Evolutionary conservation across 2,888 invertebrate species (phyloP).

Genomic region (Rhamnusium bicolor): DNA sequence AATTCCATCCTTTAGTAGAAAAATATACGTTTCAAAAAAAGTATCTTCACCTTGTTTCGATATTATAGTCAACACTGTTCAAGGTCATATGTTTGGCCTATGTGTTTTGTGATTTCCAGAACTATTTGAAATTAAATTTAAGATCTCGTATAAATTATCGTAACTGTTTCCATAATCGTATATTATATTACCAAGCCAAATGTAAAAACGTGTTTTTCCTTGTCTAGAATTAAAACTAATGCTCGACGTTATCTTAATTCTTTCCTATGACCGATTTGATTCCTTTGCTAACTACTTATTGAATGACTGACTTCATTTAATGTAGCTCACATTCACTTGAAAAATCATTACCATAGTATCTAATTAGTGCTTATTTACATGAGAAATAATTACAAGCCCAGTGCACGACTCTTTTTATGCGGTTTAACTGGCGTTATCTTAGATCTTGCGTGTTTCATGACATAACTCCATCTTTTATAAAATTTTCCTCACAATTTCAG

Average conservation of each 20-base stretch:
- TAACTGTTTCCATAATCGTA: not conserved
- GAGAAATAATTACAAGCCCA: constrained; percentile 55
- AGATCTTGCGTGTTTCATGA: constrained; percentile 48
- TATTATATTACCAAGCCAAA: not conserved
- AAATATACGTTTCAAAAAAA: too few species aligned
- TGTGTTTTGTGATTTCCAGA: too few species aligned
- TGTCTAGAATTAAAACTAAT: not conserved
- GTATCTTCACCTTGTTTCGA: too few species aligned
- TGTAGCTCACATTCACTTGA: constrained; percentile 39
- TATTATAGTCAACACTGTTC: too few species aligned
- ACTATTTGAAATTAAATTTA: too few species aligned
- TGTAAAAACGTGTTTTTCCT: not conserved
- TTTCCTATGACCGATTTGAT: constrained; percentile 12
- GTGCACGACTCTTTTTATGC: constrained; percentile 46
- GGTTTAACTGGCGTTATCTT: constrained; percentile 46
- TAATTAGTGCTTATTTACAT: constrained; percentile 56
- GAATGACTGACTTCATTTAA: constrained; percentile 24
- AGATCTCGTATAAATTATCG: too few species aligned
- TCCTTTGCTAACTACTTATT: constrained; percentile 20
- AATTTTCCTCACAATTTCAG: constrained; percentile 18
- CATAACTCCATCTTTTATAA: constrained; percentile 30
- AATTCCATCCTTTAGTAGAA: too few species aligned
- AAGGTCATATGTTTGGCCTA: too few species aligned
- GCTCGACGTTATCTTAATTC: not conserved
- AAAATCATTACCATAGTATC: constrained; percentile 36